These are phyloP conservation scores for Mantis religiosa DNA, from an alignment of 2,888 invertebrate species.

Conservation along the genomic window DNA sequence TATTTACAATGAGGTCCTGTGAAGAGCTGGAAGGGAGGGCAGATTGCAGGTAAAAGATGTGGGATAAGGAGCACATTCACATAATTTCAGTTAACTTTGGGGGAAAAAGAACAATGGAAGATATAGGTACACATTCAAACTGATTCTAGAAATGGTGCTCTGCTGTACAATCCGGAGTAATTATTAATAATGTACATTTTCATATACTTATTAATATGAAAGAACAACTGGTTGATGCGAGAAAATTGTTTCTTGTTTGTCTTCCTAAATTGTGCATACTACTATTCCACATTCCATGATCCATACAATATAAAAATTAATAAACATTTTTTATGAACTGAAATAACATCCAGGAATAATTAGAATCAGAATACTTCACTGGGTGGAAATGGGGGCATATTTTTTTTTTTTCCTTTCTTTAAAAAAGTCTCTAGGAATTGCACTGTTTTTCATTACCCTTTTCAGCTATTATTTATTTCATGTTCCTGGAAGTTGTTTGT, in stretches of 20 bases:
- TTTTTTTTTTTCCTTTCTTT: background rate
- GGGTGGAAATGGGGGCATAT: background rate
- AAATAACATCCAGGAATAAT: conserved; percentile 16
- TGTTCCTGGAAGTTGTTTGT: background rate
- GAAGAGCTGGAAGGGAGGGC: background rate
- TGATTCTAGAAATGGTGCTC: conserved; percentile 18
- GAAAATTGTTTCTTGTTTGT: conserved; percentile 10
- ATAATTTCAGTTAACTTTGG: background rate
- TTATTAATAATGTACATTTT: conserved; percentile 19
- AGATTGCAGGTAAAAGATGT: background rate
- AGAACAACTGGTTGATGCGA: conserved; percentile 21
- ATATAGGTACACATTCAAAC: conserved; percentile 18
- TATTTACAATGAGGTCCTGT: background rate
- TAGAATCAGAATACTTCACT: background rate
- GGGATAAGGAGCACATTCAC: conserved; percentile 15
- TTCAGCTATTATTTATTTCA: background rate
- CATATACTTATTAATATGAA: conserved; percentile 22
- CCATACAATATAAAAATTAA: conserved; percentile 21
- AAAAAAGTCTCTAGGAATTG: background rate
- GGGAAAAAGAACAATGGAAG: conserved; percentile 20
- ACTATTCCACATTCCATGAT: conserved; percentile 16
- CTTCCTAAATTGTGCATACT: conserved; percentile 19
- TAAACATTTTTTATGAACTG: conserved; percentile 12
- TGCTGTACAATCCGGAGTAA: conserved; percentile 17
- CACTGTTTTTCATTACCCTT: conserved; percentile 4